Conservation (phyloP, 2,113 vertebrate genomes). For the Propithecus coquereli region DNA sequence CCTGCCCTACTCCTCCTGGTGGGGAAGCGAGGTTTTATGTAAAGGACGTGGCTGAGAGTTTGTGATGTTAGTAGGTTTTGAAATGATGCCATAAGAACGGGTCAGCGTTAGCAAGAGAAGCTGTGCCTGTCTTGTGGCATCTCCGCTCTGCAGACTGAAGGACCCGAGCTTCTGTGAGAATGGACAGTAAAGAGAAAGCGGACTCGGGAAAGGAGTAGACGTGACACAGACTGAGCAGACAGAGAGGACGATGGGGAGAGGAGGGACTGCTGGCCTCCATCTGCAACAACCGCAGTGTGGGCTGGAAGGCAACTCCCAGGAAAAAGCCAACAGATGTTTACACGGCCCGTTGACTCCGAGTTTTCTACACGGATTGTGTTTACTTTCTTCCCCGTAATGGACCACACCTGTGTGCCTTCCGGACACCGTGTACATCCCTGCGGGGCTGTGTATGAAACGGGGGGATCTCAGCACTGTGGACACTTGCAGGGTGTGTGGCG, state of each 20-base stretch:
- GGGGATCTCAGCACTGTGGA: background rate
- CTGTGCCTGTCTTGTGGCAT: background rate
- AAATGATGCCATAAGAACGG: background rate
- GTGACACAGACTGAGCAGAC: background rate
- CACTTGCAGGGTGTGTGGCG: background rate
- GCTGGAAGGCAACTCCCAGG: background rate
- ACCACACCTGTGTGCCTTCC: too few species aligned
- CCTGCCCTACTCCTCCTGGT: background rate
- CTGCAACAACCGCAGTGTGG: too few species aligned
- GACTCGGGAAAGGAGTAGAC: background rate
- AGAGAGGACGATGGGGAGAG: background rate
- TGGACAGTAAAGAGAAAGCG: background rate
- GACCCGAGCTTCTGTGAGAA: too few species aligned
- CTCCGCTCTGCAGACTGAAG: background rate
- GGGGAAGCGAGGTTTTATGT: background rate
- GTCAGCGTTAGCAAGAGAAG: background rate
- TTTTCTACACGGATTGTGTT: background rate
- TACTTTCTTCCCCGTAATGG: background rate
- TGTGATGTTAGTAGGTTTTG: background rate
- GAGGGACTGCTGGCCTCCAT: background rate
- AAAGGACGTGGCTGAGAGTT: background rate
- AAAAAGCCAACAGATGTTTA: background rate
- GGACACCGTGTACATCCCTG: rapidly evolving
- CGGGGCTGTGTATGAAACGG: background rate
- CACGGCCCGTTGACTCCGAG: background rate